Evolutionary conservation across 2,113 vertebrate species (phyloP).

Genomic region (Nerophis ophidion): DNA sequence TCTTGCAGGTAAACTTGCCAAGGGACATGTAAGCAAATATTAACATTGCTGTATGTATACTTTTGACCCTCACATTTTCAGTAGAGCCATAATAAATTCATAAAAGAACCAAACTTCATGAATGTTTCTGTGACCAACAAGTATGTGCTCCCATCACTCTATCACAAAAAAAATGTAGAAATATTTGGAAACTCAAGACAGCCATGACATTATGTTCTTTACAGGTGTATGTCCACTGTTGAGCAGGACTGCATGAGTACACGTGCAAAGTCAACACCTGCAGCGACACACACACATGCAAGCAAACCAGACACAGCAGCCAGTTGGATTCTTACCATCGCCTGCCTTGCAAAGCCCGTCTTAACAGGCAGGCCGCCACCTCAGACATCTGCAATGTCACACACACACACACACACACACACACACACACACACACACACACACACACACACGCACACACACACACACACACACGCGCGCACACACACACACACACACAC

Average conservation of each 20-base stretch:
- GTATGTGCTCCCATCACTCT: too few species aligned
- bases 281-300: conserved; percentile 26
- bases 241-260: not conserved
- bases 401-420: conserved; percentile 30
- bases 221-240: too few species aligned
- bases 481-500: conserved; percentile 32
- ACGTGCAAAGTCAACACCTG: not conserved
- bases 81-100: too few species aligned
- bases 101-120: too few species aligned
- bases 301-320: conserved; percentile 46
- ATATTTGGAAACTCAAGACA: too few species aligned
- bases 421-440: conserved; percentile 68
- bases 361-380: conserved; percentile 80
- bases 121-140: too few species aligned
- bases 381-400: conserved; percentile 96
- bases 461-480: conserved; percentile 46
- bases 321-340: conserved; percentile 87
- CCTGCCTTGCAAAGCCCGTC: conserved; percentile 81
- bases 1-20: too few species aligned
- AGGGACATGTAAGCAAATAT: too few species aligned
- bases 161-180: too few species aligned
- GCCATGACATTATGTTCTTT: too few species aligned
- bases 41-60: too few species aligned
- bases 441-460: conserved; percentile 64
- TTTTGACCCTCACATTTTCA: too few species aligned